Percentiles rank a stretch among this genome's conserved stretches.
phyloP scores from a whole-genome alignment of 1,140 invertebrate genomes.

The Drosophila bocqueti region DNA sequence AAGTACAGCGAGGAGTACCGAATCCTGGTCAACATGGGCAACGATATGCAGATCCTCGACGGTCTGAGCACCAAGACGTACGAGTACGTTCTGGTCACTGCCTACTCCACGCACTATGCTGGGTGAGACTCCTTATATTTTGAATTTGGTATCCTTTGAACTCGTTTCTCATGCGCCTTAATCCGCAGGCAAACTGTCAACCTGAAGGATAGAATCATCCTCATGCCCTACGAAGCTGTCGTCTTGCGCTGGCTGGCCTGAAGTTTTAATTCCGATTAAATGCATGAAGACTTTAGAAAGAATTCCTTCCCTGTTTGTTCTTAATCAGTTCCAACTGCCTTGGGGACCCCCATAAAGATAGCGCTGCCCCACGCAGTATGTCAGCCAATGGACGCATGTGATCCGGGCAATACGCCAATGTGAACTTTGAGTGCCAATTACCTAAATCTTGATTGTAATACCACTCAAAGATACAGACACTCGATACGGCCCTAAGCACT shows the following conservation, averaged over 20 bases:
- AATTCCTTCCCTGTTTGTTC: conserved; percentile 15
- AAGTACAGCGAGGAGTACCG: conserved; percentile 69
- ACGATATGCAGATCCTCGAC: conserved; percentile 50
- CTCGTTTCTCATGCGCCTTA: not conserved
- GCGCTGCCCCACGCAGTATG: not conserved
- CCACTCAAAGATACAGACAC: conserved; percentile 24
- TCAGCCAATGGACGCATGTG: conserved; percentile 38
- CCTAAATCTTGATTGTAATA: conserved; percentile 25
- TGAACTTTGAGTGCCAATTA: conserved; percentile 37
- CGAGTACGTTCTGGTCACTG: conserved; percentile 66
- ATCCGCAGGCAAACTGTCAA: conserved; percentile 59
- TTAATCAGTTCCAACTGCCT: conserved; percentile 19
- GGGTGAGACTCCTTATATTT: conserved; percentile 46
- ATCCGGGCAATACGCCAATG: conserved; percentile 9
- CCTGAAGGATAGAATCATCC: conserved; percentile 44
- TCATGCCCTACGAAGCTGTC: conserved; percentile 78
- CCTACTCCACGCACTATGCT: conserved; percentile 56
- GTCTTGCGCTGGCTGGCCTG: conserved; percentile 72
- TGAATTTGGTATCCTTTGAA: too few relatives aligned
- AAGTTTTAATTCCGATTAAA: conserved; percentile 15
- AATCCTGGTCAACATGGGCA: conserved; percentile 75
- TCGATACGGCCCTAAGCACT: not conserved
- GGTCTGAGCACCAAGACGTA: conserved; percentile 53
- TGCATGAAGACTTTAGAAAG: not conserved
- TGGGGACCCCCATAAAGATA: conserved; percentile 58